These are phyloP conservation scores for Lasiommata megera DNA, from an alignment of 2,888 invertebrate genomes.

Conservation along the genomic window DNA sequence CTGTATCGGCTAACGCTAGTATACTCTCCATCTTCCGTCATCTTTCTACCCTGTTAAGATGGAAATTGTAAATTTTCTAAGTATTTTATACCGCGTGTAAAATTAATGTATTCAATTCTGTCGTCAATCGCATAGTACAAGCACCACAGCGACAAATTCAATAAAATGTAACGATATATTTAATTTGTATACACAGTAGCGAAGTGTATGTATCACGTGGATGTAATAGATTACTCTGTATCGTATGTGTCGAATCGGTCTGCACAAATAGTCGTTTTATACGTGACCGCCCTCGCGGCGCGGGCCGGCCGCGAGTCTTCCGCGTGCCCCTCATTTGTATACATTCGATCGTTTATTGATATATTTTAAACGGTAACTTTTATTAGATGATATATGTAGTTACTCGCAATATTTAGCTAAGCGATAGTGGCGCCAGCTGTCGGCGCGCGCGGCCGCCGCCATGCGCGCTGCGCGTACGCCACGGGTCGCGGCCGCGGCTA, in stretches of 20 bases:
- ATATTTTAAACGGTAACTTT: conserved; percentile 62
- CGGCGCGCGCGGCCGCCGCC: conserved; percentile 39
- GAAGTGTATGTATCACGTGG: conserved; percentile 43
- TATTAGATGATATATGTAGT: conserved; percentile 72
- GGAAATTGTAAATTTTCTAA: conserved; percentile 79
- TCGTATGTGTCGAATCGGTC: conserved; percentile 43
- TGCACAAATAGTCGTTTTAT: conserved; percentile 64
- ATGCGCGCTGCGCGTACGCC: conserved; percentile 47
- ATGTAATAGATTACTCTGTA: conserved; percentile 46
- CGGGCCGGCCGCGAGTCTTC: conserved; percentile 40
- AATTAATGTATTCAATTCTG: conserved; percentile 66
- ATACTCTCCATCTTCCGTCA: conserved; percentile 48
- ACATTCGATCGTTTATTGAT: conserved; percentile 60
- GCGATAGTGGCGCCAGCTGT: conserved; percentile 49
- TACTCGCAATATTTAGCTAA: conserved; percentile 73
- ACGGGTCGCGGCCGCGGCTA: conserved; percentile 62
- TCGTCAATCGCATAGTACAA: conserved; percentile 42
- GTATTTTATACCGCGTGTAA: conserved; percentile 78
- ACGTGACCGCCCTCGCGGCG: conserved; percentile 43
- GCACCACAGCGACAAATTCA: conserved; percentile 52
- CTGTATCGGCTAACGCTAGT: conserved; percentile 38
- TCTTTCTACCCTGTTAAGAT: conserved; percentile 53
- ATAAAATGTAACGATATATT: conserved; percentile 33
- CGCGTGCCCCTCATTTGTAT: conserved; percentile 57
- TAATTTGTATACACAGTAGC: conserved; percentile 46